These are phyloP conservation scores for Ameiurus melas DNA, from an alignment of 2,113 vertebrate species.

Conservation along the genomic window DNA sequence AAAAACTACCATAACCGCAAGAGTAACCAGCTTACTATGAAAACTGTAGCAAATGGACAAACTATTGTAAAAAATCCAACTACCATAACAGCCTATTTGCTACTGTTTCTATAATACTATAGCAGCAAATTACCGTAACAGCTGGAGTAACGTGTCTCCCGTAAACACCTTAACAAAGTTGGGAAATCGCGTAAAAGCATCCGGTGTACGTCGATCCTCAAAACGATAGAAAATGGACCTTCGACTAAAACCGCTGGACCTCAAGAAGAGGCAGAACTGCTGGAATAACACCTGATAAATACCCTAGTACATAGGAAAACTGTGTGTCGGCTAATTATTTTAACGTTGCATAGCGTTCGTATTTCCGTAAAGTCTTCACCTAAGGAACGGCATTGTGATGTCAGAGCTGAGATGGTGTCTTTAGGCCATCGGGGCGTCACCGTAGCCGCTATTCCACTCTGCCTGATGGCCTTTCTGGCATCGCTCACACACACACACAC, in stretches of 20 bases:
- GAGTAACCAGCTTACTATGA: not conserved
- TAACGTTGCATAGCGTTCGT: not conserved
- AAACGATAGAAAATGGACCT: not conserved
- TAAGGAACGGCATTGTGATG: not conserved
- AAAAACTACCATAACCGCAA: not conserved
- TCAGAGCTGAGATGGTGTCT: constrained; percentile 8
- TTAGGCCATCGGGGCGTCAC: constrained; percentile 4
- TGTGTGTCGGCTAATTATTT: not conserved
- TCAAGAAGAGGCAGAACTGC: not conserved
- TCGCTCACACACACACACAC: not conserved
- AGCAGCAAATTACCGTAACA: not conserved
- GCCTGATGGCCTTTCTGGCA: constrained; percentile 42
- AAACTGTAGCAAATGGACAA: not conserved
- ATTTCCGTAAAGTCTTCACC: not conserved
- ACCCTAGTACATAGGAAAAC: not conserved
- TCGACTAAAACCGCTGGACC: not conserved
- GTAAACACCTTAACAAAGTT: no score
- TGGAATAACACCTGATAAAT: not conserved
- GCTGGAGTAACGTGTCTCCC: no score
- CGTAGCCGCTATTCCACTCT: not conserved
- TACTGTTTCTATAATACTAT: no score
- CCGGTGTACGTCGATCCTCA: not conserved
- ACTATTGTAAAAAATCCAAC: no score
- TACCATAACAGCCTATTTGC: no score
- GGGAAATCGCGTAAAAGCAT: not conserved